These are phyloP conservation scores for Manduca sexta DNA, from an alignment of 1,140 invertebrate species.

Conservation along the genomic window DNA sequence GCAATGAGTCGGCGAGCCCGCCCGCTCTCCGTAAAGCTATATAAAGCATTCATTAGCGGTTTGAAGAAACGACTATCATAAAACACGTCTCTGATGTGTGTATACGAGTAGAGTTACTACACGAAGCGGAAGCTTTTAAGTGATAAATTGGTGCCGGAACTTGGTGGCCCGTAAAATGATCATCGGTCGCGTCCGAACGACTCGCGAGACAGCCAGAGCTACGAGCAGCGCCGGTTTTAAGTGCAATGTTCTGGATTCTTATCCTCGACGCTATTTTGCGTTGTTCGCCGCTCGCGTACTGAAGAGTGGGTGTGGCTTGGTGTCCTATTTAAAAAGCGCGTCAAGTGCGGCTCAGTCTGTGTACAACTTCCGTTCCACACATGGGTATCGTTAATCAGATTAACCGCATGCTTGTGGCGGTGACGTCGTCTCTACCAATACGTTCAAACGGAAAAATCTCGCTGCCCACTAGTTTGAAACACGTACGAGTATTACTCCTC, in stretches of 20 bases:
- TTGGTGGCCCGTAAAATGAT: constrained; percentile 61
- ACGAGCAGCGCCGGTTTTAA: constrained; percentile 29
- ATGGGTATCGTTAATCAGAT: constrained; percentile 5
- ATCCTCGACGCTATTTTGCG: constrained; percentile 26
- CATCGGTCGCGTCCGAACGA: constrained; percentile 42
- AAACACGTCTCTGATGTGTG: constrained; percentile 35
- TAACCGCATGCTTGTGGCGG: constrained; percentile 3
- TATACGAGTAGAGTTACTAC: constrained; percentile 12
- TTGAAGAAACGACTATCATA: constrained; percentile 29
- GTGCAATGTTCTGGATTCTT: constrained; percentile 46
- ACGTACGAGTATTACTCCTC: no score
- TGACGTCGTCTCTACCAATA: neutral
- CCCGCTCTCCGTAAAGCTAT: neutral
- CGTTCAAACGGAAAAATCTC: no score
- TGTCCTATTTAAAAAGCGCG: constrained; percentile 17
- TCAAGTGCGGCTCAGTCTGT: constrained; percentile 11
- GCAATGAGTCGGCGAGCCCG: constrained; percentile 1
- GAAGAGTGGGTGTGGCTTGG: constrained; percentile 7
- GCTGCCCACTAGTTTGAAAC: no score
- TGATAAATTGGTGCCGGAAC: constrained; percentile 69
- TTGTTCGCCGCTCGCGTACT: constrained; percentile 8
- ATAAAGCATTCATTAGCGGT: constrained; percentile 19
- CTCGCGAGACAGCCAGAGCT: constrained; percentile 16
- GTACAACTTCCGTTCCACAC: constrained; percentile 6
- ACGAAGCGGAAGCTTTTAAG: constrained; percentile 63